Evolutionary conservation across 2,888 invertebrate species (phyloP), one percentile per base, ranked within the genome.

Genomic region (Abrostola tripartita): DNA sequence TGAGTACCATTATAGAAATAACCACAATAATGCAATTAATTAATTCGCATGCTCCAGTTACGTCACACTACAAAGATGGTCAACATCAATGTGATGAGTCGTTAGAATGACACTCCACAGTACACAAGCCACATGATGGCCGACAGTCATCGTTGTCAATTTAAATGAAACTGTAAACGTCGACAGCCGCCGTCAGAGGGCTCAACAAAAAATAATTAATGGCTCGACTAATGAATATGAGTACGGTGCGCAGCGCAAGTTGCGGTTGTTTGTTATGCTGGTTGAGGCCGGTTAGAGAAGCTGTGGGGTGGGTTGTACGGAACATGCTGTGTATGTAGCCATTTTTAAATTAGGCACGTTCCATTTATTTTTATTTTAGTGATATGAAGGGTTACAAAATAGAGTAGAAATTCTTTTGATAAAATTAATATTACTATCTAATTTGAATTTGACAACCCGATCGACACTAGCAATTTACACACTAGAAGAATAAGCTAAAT

Each of bases 131-230:
- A 12, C 59, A 65, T 72, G 75, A 78, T 76, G 79, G 60, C 65
- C 78, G 87, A 79, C 83, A 83, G 82, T 78, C 78, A 80, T 85
- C 82, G 83, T 81, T 89, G 88, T 85, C 90, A 90, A 87, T 90
- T 88, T 85, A 87, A 88, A 88, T 89, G 86, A 87, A 88, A 90
- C 88, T 85, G 87, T 88, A 84, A 86, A 81, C 81, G 85, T 76
- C 83, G 85, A 82, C 87, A 85, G 85, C 83, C 80, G 72, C 76
- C 82, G 87, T 86, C 87, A 81, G 68, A 79, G 73, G 89, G 84
- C 89, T 89, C 87, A 87, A 91, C 92, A 92, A 92, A 92, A 92
- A 92, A 91, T 92, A 91, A 93, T 92, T 91, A 92, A 93, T 93
- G 91, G 86, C 65, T 79, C 83, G 80, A 82, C 89, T 92, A 92